Evolutionary conservation across 2,113 vertebrate genomes (phyloP), one percentile per base, ranked within the genome.

Genomic region (Chitala chitala): DNA sequence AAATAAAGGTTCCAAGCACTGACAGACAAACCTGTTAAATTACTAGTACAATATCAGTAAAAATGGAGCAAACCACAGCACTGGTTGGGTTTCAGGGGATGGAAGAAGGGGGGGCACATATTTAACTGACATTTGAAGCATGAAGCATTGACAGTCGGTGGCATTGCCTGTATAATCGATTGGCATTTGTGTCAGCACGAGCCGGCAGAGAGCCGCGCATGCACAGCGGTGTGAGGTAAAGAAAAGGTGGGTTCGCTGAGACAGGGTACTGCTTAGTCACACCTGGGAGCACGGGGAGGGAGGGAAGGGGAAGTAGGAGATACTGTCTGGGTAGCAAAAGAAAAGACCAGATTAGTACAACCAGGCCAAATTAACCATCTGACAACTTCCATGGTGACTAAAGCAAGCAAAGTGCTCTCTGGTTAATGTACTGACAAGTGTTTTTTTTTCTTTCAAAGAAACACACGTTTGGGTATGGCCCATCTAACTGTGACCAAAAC

Each of bases 171-270:
- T 92, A 91, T 93, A 94, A 98, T 98, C 94, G 93, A 97, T 97
- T 91, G 92, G 92, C 92, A 94, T 95, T 96, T 94, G 93, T 91
- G 93, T 91, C 91, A 93, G 93, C 87, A 78, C 90, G 94, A 87
- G 91, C 89, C 84, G 86, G 89, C 89, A 94, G 91, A 82, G 90
- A 92, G 90, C 87, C 89, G 83, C 89, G 83, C 89, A 24, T n/a
- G 79, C 78, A 86, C 82, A 86, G 86, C 80, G 80, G 82, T 78
- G 75, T 78, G 86, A 93, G 90, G 94, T 88, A 89, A 92, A 94
- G 80, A 86, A 91, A 82, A 80, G 89, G 82, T 12, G 7, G 70
- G 85, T 81, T 86, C 85, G 74, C 79, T 0, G 83, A 89, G 91
- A 91, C 76, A 82, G 86, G 92, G 83, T 81, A 79, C 85, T 84